A percentile compares a stretch with the other conserved stretches of the same genome.
Conservation (phyloP, 23 tunicate species). For the Clavelina lepadiformis region DNA sequence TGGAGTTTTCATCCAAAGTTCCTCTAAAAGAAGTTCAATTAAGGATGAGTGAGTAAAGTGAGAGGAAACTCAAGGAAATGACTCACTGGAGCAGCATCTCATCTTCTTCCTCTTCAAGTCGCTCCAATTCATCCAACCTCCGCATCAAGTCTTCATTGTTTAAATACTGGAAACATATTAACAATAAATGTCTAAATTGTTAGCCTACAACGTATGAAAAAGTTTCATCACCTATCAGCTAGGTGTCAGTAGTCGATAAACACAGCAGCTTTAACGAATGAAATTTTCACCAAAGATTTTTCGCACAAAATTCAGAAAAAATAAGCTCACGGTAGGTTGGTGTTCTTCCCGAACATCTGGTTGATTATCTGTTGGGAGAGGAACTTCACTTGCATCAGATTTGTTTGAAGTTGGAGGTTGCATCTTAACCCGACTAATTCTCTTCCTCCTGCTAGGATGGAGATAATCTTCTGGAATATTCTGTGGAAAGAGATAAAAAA, state of each 20-base stretch:
- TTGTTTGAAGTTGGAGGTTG: too few species aligned
- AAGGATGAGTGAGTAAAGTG: neutral
- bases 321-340: too few species aligned
- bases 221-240: too few species aligned
- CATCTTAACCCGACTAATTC: constrained; percentile 57
- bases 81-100: constrained; percentile 14
- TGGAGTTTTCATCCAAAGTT: neutral
- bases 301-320: too few species aligned
- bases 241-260: too few species aligned
- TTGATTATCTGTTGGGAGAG: too few species aligned
- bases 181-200: too few species aligned
- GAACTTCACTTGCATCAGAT: too few species aligned
- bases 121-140: constrained; percentile 68
- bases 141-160: constrained; percentile 39
- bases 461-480: constrained; percentile 47
- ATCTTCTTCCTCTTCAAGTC: constrained; percentile 63
- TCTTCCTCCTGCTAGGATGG: constrained; percentile 63
- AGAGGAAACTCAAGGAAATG: neutral
- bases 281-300: too few species aligned
- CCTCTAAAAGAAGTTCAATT: neutral
- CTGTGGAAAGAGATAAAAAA: constrained; percentile 12
- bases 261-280: too few species aligned
- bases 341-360: too few species aligned
- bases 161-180: neutral
- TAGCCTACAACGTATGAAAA: too few species aligned